Evolutionary conservation across 2,888 invertebrate genomes (phyloP), one percentile per base, ranked within the genome.

Genomic region (Drosophila seclusa): DNA sequence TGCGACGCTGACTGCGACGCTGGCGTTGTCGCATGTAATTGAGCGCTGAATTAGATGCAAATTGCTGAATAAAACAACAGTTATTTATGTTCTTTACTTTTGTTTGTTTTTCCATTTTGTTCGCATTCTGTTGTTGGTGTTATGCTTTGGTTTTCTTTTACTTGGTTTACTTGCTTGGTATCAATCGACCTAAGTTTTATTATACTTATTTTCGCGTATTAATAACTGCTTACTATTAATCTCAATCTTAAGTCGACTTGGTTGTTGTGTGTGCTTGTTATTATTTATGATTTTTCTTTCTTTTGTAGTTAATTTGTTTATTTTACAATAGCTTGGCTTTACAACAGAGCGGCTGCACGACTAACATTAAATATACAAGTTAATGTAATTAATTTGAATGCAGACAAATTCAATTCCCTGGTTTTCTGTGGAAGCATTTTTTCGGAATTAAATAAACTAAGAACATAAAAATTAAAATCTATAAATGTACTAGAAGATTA

Each of bases 31-130:
- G 85, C 71, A 61, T 83, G 82, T 83, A 87, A 87, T 87, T 76
- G 87, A 87, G 80, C 76, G 85, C 65, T 70, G 74, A 83, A 85
- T 86, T 85, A 82, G 85, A 87, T 86, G 87, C 78, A 86, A 86
- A 86, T 85, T 83, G 84, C 74, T 78, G 66, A 86, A 82, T 82
- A 83, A 86, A 86, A 82, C 82, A 86, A 81, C 84, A 73, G 82
- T 86, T 86, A 87, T 86, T 87, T 87, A 86, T 83, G 78, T 77
- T 82, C 73, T 73, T 76, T 78, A 75, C 65, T 67, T 77, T 77
- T 73, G 67, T 80, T 80, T 65, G 58, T 66, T 76, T 82, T 69
- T 59, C 36, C 71, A 60, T 66, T 76, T 76, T 72, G 72, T 60
- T 74, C 18, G 68, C 73, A 61, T 54, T 80, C 71, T 68, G 55